Conservation (phyloP, 2,888 invertebrate genomes). For the Cheilosia scutellata region DNA sequence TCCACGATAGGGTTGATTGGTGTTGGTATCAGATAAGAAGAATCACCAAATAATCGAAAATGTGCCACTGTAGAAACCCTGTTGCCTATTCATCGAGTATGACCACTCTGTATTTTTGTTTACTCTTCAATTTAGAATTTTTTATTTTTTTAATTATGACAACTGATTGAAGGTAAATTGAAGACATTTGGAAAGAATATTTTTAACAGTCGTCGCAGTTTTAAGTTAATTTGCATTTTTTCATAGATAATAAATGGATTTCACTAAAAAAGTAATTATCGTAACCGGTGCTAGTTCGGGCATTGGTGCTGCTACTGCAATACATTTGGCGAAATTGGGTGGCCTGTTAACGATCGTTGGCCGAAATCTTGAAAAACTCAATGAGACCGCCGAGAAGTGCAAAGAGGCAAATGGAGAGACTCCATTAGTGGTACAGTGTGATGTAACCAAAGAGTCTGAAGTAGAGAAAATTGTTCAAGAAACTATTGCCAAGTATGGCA, state of each 20-base stretch:
- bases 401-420: conserved; percentile 79
- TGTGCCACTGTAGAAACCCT: too few species aligned
- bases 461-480: conserved; percentile 88
- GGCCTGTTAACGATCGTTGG: conserved; percentile 88
- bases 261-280: conserved; percentile 86
- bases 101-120: too few species aligned
- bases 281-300: conserved; percentile 91
- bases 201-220: too few species aligned
- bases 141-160: too few species aligned
- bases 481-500: conserved; percentile 89
- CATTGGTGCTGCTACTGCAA: conserved; percentile 89
- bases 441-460: conserved; percentile 90
- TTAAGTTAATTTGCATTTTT: too few species aligned
- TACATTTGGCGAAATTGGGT: conserved; percentile 87
- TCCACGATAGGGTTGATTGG: too few species aligned
- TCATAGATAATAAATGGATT: conserved; percentile 77
- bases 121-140: too few species aligned
- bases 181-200: too few species aligned
- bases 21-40: too few species aligned
- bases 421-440: conserved; percentile 88
- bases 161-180: too few species aligned
- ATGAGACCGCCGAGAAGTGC: conserved; percentile 87
- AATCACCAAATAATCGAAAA: too few species aligned
- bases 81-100: too few species aligned
- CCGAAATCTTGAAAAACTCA: conserved; percentile 88